Conservation (phyloP, 2,797 vertebrate genomes). For the Cirrhinus mrigala region DNA sequence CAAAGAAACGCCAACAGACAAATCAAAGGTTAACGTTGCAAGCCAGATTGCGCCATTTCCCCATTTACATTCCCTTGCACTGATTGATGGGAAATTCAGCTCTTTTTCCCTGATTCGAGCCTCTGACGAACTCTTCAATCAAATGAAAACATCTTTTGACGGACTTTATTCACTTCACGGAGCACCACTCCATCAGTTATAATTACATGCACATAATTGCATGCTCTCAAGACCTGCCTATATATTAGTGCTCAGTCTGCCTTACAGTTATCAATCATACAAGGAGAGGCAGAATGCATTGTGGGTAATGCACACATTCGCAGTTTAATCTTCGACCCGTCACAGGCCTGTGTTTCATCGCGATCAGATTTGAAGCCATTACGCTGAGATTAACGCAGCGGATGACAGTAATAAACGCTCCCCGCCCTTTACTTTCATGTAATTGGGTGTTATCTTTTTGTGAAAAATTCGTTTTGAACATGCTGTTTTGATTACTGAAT, state of each 20-base stretch:
- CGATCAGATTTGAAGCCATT: not conserved
- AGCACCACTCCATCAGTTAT: conserved; percentile 38
- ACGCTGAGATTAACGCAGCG: not conserved
- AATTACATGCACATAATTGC: conserved; percentile 42
- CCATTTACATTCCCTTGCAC: conserved; percentile 19
- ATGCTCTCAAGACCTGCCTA: conserved; percentile 15
- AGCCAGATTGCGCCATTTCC: not conserved
- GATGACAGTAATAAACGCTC: conserved; percentile 22
- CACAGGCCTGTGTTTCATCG: not conserved
- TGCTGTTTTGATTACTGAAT: conserved; percentile 1
- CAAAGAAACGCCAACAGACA: conserved; percentile 9
- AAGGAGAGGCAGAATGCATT: conserved; percentile 21
- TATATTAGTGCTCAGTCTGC: conserved; percentile 16
- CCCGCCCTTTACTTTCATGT: not conserved
- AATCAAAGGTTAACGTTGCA: not conserved
- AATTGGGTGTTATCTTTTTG: conserved; percentile 20
- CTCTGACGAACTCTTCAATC: conserved; percentile 36
- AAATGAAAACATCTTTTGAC: conserved; percentile 42
- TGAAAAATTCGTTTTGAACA: not conserved
- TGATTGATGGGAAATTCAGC: conserved; percentile 32
- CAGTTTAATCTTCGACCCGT: not conserved
- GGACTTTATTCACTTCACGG: conserved; percentile 24
- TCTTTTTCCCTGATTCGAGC: conserved; percentile 11
- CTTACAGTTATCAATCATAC: conserved; percentile 26
- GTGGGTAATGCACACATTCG: conserved; percentile 15